These are phyloP conservation scores for Coregonus ussuriensis DNA, from an alignment of 2,797 vertebrate species.

Conservation along the genomic window DNA sequence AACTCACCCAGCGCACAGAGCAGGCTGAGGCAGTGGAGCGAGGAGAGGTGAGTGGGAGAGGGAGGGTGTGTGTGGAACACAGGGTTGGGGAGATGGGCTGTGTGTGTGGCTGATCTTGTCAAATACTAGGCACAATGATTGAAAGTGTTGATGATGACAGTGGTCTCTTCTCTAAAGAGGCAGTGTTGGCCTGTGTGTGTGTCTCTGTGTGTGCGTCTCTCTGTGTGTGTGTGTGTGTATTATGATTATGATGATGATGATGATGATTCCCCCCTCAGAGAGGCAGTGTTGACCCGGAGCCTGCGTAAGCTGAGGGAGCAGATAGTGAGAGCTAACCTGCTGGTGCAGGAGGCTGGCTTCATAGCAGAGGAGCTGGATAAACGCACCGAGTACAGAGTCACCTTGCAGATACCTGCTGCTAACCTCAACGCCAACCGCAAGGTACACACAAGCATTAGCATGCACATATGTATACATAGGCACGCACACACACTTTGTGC, in stretches of 20 bases:
- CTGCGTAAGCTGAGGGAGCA: slow-evolving; percentile 91
- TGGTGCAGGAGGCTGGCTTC: slow-evolving; percentile 92
- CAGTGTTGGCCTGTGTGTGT: too few species aligned
- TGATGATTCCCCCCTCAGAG: slow-evolving; percentile 67
- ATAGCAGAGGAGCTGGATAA: slow-evolving; percentile 93
- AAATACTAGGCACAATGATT: too few species aligned
- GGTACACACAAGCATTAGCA: slow-evolving; percentile 67
- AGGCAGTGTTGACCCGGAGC: slow-evolving; percentile 88
- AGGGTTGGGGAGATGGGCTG: too few species aligned
- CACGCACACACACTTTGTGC: background rate
- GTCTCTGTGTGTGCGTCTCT: too few species aligned
- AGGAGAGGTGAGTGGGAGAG: slow-evolving; percentile 83
- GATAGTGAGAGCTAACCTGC: slow-evolving; percentile 91
- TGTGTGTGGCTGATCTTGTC: too few species aligned
- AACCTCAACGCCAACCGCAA: slow-evolving; percentile 98
- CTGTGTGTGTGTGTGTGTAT: too few species aligned
- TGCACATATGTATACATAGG: background rate
- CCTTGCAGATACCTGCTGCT: slow-evolving; percentile 95
- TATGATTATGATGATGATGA: background rate
- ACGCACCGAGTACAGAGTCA: slow-evolving; percentile 93
- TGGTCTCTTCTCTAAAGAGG: too few species aligned
- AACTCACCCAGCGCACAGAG: slow-evolving; percentile 88
- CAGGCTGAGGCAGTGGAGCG: slow-evolving; percentile 89
- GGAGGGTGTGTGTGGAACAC: too few species aligned
- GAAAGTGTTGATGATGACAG: too few species aligned